Base-by-base conservation (phyloP, 2,888 invertebrate species). In the Laothoe populi region DNA sequence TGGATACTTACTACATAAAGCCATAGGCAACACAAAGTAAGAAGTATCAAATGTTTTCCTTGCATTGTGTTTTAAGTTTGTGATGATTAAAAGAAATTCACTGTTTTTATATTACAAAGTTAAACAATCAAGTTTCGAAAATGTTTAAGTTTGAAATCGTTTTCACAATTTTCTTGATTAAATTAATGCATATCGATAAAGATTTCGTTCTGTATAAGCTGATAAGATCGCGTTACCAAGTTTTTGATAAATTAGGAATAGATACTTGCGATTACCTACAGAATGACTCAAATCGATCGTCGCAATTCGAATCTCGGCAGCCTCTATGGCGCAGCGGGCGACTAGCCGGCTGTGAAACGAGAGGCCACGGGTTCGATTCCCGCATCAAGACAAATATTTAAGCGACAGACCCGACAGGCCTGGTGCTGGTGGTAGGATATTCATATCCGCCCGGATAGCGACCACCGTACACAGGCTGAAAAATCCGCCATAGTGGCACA, bases 1-100 rank as follows among this genome's bases (percentile, higher is more conserved):
- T 53, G 53, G 11, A 53, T 53, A 53, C 53, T 53, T 35, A 53
- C 53, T 19, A 53, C 11, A 31, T 53, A 53, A 53, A 53, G 10
- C 19, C 53, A 53, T 35, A 53, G 5, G 53, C 53, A 53, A 19
- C 53, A 53, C 31, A 53, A 35, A 35, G 53, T 31, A 19, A 53
- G 53, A 35, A 53, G 53, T 19, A 53, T 35, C 19, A 53, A 35
- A 19, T 53, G 53, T 31, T 53, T 53, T 19, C 53, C 31, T 10
- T 53, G 31, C 53, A 53, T 53, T 53, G 31, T 19, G 31, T 4
- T 31, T 53, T 13, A 38, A 26, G n/a, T 10, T 24, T 35, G n/a
- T 49, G 16, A 49, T 49, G 10, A 49, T 2, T 49, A 16, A 31
- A 49, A 26, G 2, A 16, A 7, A 26, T 16, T 10, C 16, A 10